Conservation (phyloP, 2,113 vertebrate species). For the Pao palembangensis region DNA sequence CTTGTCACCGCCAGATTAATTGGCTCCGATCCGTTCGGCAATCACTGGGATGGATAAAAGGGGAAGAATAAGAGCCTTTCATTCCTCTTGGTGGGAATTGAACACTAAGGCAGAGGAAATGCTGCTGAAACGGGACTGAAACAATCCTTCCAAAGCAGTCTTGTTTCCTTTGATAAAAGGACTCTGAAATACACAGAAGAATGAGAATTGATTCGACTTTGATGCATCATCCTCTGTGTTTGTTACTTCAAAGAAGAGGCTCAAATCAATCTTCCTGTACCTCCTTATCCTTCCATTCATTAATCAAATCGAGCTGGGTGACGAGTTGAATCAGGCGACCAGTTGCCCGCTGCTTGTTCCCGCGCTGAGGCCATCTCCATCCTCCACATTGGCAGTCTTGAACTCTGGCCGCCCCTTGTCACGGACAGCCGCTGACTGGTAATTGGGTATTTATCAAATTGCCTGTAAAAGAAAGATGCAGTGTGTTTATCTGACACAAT, state of each 20-base stretch:
- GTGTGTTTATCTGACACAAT: slow-evolving; percentile 87
- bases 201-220: slow-evolving; percentile 51
- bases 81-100: slow-evolving; percentile 36
- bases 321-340: slow-evolving; percentile 63
- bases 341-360: slow-evolving; percentile 49
- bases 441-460: slow-evolving; percentile 98
- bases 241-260: slow-evolving; percentile 33
- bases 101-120: slow-evolving; percentile 19
- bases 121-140: slow-evolving; percentile 47
- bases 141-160: slow-evolving; percentile 54
- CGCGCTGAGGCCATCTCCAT: slow-evolving; percentile 47
- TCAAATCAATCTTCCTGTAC: slow-evolving; percentile 68
- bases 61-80: slow-evolving; percentile 63
- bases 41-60: slow-evolving; percentile 62
- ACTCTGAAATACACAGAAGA: slow-evolving; percentile 23
- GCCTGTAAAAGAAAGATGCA: slow-evolving; percentile 77
- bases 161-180: slow-evolving; percentile 54
- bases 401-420: slow-evolving; percentile 44
- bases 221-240: slow-evolving; percentile 42
- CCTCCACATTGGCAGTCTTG: slow-evolving; percentile 25
- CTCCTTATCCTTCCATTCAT: slow-evolving; percentile 61
- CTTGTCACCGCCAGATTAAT: slow-evolving; percentile 62
- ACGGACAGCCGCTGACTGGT: slow-evolving; percentile 77
- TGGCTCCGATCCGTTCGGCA: slow-evolving; percentile 57
- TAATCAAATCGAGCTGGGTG: slow-evolving; percentile 76